Evolutionary conservation across 1,140 invertebrate genomes (phyloP), one percentile per base, ranked within the genome.

Genomic region (Bombus difficillimus): DNA sequence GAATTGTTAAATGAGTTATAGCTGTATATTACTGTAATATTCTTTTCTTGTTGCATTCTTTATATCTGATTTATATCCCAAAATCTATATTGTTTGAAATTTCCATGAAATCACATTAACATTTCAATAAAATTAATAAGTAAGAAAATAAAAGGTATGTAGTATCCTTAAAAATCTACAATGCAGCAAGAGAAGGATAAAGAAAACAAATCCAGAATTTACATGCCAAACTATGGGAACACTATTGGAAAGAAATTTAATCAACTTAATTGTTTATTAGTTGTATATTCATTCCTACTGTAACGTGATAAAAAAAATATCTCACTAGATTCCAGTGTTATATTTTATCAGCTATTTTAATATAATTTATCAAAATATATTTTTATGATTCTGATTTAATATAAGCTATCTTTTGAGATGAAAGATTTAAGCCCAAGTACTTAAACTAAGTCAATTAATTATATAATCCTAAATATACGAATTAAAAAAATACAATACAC

Each of bases 201-300:
- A 53, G 28, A 74, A 83, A 86, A 37, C 18, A 41, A n/a, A 18
- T 57, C 39, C 59, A 75, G 10, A 18, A 69, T 81, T 32, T 76
- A 87, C 77, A 87, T 87, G 76, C 66, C 83, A 83, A 88, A 86
- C 43, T 39, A 10, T 68, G 62, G 80, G 57, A 87, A 84, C 57
- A 88, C 28, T 68, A 86, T n/a, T 76, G 68, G 13, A 62, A 81
- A 74, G 53, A 86, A 79, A 73, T 28, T 77, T 68, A 37, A 73
- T 83, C 25, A 72, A 53, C 43, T 53, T 37, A 37, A 59, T 64
- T 79, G 57, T 13, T 74, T 57, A n/a, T 88, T 1, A n/a, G 43
- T 64, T 85, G 39, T 71, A 83, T 57, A 71, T 79, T 80, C 73
- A 83, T 83, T 89, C 78, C 75, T 83, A 69, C 32, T 76, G 13